Evolutionary conservation across 2,113 vertebrate species (phyloP).

Genomic region (Machaerirhynchus nigripectus): DNA sequence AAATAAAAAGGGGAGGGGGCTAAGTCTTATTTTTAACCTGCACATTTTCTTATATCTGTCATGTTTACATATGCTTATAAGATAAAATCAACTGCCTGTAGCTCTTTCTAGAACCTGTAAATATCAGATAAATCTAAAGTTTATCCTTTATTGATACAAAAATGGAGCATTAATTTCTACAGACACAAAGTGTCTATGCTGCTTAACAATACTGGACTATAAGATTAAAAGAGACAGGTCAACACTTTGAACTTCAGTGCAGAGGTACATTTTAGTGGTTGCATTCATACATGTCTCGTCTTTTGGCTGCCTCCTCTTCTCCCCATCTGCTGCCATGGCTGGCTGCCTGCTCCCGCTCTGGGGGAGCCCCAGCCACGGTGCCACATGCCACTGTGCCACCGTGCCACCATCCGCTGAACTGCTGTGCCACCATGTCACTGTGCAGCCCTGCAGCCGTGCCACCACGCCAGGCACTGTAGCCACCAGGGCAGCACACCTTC

Average conservation of each 20-base stretch:
- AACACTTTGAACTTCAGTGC: neutral
- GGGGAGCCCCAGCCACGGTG: neutral
- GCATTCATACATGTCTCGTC: conserved; percentile 11
- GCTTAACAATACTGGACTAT: neutral
- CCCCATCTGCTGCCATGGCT: conserved; percentile 67
- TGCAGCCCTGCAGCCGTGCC: neutral
- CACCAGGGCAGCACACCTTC: neutral
- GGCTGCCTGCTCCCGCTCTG: neutral
- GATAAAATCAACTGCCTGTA: neutral
- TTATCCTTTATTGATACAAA: neutral
- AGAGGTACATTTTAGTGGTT: neutral
- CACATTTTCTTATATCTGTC: neutral
- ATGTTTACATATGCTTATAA: neutral
- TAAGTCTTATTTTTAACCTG: neutral
- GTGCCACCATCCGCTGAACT: neutral
- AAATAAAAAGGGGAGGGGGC: rapidly evolving
- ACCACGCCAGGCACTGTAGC: neutral
- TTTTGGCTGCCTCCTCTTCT: conserved; percentile 53
- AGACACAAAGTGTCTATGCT: neutral
- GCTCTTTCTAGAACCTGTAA: neutral
- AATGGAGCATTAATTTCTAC: neutral
- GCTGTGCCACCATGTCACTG: neutral
- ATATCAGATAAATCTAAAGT: neutral
- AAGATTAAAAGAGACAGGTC: conserved; percentile 16
- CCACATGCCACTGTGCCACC: neutral